Base-by-base conservation (phyloP, 2,888 invertebrate genomes). In the Ethmia dodecea region DNA sequence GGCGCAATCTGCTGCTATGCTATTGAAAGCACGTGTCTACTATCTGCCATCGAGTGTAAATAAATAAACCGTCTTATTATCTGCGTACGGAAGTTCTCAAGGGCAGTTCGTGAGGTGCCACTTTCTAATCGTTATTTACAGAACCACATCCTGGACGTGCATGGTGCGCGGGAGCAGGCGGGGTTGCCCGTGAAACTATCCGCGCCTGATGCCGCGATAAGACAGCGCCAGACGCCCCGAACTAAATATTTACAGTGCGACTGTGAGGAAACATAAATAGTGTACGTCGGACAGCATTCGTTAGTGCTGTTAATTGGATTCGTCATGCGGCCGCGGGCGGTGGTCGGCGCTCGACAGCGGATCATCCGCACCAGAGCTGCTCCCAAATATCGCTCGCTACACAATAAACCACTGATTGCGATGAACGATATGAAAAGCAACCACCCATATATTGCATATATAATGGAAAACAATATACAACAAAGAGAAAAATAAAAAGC, bases 161-260 rank as follows among this genome's bases (percentile, higher is more conserved):
- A 67, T 72, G 69, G 74, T 68, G 54, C 42, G 59, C 57, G 66
- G 57, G 55, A 52, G 52, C 47, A 44, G 48, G 45, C 49, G 51
- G 27, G 56, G 61, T 50, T 52, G 52, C 48, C 58, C 71, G 60
- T 69, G 72, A 65, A 66, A 69, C 65, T 62, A 62, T 62, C 65
- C 63, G 50, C 61, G 51, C 53, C 46, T 63, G 77, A 74, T 75
- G 60, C 57, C 65, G 65, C 70, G 79, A 81, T 81, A 78, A 78
- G 68, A 57, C 64, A 61, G 71, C 64, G 65, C 78, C 26, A 26
- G 26, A 26, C 81, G 81, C 77, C 70, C 61, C 55, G 62, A 60
- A 64, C 76, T 75, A 80, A 83, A 84, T 83, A 79, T 83, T 83
- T 83, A 83, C 83, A 76, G 62, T 76, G 70, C 54, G 64, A 72